Conservation (phyloP, 2,888 invertebrate species). For the Brachyptera putata region DNA sequence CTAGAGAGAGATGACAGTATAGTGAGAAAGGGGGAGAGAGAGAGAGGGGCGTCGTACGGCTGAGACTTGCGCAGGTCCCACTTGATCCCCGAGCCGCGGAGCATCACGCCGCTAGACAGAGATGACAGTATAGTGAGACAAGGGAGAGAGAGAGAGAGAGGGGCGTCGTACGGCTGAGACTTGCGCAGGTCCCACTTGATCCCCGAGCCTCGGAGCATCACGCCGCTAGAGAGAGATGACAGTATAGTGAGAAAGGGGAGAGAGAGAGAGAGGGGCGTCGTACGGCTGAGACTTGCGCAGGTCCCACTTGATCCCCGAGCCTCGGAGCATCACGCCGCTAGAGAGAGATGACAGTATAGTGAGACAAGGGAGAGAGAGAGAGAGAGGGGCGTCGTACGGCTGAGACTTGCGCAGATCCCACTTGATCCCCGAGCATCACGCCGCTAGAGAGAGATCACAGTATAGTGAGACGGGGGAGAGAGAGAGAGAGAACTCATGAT, state of each 20-base stretch:
- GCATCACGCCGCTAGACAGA: conserved; percentile 98
- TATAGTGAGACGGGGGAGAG: too few relatives aligned
- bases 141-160: too few relatives aligned
- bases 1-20: too few relatives aligned
- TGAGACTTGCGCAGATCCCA: conserved; percentile 96
- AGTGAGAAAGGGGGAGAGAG: too few relatives aligned
- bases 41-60: conserved; percentile 97
- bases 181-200: conserved; percentile 99
- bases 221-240: conserved; percentile 83
- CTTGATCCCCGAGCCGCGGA: conserved; percentile 96
- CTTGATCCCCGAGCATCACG: conserved; percentile 98
- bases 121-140: too few relatives aligned
- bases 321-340: conserved; percentile 97
- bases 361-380: too few relatives aligned
- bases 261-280: too few relatives aligned
- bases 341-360: too few relatives aligned
- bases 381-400: conserved; percentile 98
- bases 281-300: conserved; percentile 93
- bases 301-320: conserved; percentile 99
- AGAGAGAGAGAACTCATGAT: too few relatives aligned
- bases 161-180: conserved; percentile 93
- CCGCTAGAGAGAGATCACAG: conserved; percentile 74
- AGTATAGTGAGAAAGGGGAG: too few relatives aligned
- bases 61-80: conserved; percentile 96
- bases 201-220: conserved; percentile 97